phyloP scores from a whole-genome alignment of 2,888 invertebrate genomes.

The Habrosyne pyritoides region DNA sequence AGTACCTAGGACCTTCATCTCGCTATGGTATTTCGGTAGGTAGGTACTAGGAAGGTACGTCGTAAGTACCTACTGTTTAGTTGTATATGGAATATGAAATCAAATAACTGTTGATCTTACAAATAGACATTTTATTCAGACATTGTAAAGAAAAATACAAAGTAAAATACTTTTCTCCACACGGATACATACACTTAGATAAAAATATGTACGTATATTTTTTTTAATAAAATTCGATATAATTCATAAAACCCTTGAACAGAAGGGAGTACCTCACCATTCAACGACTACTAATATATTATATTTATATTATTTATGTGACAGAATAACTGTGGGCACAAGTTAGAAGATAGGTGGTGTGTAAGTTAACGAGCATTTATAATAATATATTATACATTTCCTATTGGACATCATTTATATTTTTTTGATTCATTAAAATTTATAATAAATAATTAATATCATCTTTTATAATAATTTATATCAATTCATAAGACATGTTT shows the following conservation, averaged over 20 bases:
- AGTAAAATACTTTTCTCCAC: slow-evolving; percentile 68
- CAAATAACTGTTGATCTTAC: slow-evolving; percentile 54
- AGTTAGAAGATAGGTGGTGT: slow-evolving; percentile 28
- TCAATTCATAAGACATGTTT: slow-evolving; percentile 71
- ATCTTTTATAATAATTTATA: slow-evolving; percentile 50
- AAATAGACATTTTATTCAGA: slow-evolving; percentile 80
- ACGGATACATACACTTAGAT: slow-evolving; percentile 73
- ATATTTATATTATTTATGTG: slow-evolving; percentile 32
- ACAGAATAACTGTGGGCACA: slow-evolving; percentile 53
- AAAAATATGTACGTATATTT: slow-evolving; percentile 73
- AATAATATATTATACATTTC: slow-evolving; percentile 10
- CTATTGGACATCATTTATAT: slow-evolving; percentile 26
- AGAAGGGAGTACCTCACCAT: slow-evolving; percentile 45
- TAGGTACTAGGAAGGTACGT: no score
- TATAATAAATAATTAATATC: slow-evolving; percentile 13
- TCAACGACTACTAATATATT: slow-evolving; percentile 45
- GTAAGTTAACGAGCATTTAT: slow-evolving; percentile 24
- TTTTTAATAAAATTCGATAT: slow-evolving; percentile 68
- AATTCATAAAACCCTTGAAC: slow-evolving; percentile 59
- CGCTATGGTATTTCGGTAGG: no score
- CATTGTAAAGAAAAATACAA: slow-evolving; percentile 79
- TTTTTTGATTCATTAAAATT: slow-evolving; percentile 10
- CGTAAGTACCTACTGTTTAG: no score
- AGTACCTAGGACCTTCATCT: no score
- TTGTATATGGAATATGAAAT: slow-evolving; percentile 30